phyloP scores from a whole-genome alignment of 2,888 invertebrate genomes.

The Prenolepis imparis region DNA sequence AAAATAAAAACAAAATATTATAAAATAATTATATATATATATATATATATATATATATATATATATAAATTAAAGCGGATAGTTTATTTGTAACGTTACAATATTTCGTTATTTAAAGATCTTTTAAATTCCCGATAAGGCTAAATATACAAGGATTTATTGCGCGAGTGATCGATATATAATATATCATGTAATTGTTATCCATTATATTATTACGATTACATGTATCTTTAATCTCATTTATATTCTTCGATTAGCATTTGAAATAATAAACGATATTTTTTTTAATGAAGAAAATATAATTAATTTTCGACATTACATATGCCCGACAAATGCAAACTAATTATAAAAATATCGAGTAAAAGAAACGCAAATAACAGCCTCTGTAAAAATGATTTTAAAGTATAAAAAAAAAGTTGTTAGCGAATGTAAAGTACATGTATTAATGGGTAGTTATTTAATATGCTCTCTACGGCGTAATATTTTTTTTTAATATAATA shows the following conservation, averaged over 20 bases:
- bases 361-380: neutral
- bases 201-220: neutral
- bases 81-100: neutral
- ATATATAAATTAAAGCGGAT: neutral
- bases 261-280: no score
- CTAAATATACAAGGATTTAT: neutral
- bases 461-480: neutral
- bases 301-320: no score
- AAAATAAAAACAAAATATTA: no score
- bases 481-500: neutral
- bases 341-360: neutral
- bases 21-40: no score
- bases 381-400: neutral
- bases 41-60: no score
- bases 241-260: no score
- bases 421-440: neutral
- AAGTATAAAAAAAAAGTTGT: neutral
- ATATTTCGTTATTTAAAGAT: neutral
- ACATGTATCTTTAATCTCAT: neutral
- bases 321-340: neutral
- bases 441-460: neutral
- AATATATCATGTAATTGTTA: neutral
- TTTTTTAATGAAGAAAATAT: no score
- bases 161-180: neutral
- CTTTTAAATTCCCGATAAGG: neutral